Evolutionary conservation across 2,797 vertebrate genomes (phyloP).

Genomic region (Odontamblyopus lacepedii): DNA sequence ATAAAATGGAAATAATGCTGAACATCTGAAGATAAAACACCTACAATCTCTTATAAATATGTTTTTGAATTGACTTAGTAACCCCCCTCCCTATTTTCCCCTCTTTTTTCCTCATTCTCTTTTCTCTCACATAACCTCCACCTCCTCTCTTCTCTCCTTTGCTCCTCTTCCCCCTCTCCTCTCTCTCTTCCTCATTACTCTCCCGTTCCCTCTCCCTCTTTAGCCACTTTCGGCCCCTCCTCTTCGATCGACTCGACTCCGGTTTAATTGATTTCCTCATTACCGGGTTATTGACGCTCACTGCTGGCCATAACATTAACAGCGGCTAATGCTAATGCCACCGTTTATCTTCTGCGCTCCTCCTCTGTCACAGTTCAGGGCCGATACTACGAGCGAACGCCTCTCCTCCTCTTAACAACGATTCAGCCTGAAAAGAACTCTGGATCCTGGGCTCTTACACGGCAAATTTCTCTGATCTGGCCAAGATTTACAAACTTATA

Average conservation of each 20-base stretch:
- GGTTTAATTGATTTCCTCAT: slow-evolving; percentile 39
- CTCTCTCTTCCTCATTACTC: neutral
- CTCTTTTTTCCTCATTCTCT: neutral
- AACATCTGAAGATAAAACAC: too few species aligned
- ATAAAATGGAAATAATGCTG: too few species aligned
- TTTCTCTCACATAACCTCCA: neutral
- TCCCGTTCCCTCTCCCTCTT: neutral
- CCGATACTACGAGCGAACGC: neutral
- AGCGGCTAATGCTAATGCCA: slow-evolving; percentile 14
- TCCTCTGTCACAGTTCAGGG: neutral
- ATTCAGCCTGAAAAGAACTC: neutral
- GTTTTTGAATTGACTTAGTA: neutral
- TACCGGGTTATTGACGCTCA: slow-evolving; percentile 27
- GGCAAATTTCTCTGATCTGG: too few species aligned
- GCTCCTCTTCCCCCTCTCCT: neutral
- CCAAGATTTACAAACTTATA: too few species aligned
- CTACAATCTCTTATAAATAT: neutral
- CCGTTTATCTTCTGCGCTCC: slow-evolving; percentile 22
- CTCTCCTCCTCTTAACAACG: neutral
- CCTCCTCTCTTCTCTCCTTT: neutral
- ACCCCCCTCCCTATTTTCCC: neutral
- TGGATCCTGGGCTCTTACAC: too few species aligned
- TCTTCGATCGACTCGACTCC: slow-evolving; percentile 35
- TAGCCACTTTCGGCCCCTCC: slow-evolving; percentile 16
- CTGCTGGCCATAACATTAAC: slow-evolving; percentile 24